Conservation (phyloP, 2,888 invertebrate genomes). For the Clepsis dumicolana region DNA sequence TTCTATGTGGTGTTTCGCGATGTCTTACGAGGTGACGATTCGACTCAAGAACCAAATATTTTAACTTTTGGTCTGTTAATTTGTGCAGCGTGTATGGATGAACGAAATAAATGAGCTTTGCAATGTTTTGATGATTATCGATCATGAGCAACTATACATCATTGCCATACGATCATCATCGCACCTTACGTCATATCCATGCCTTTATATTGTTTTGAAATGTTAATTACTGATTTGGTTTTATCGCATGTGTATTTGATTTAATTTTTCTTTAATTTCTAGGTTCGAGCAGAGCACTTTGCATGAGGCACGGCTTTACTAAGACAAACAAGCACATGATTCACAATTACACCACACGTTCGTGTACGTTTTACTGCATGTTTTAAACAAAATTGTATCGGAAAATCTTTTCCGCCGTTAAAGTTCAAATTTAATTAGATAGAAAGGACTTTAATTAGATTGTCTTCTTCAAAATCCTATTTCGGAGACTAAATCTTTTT, state of each 20-base stretch:
- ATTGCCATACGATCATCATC: slow-evolving; percentile 32
- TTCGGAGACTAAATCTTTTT: not conserved
- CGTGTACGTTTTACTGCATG: slow-evolving; percentile 71
- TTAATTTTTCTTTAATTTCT: slow-evolving; percentile 66
- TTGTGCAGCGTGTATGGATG: slow-evolving; percentile 23
- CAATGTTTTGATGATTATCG: slow-evolving; percentile 39
- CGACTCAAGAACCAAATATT: slow-evolving; percentile 30
- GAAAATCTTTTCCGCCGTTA: slow-evolving; percentile 9
- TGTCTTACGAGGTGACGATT: slow-evolving; percentile 55
- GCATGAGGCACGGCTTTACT: slow-evolving; percentile 79
- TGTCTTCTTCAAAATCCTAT: not conserved
- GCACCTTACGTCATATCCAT: slow-evolving; percentile 25
- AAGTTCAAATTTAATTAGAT: not conserved
- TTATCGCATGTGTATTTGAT: slow-evolving; percentile 62
- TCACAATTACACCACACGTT: slow-evolving; percentile 67
- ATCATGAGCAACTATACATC: slow-evolving; percentile 23
- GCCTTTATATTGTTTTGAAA: slow-evolving; percentile 18
- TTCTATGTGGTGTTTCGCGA: slow-evolving; percentile 58
- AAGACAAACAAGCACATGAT: slow-evolving; percentile 73
- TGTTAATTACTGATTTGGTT: slow-evolving; percentile 35
- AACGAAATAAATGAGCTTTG: slow-evolving; percentile 31
- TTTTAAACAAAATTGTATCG: slow-evolving; percentile 25
- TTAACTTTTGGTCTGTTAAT: slow-evolving; percentile 24
- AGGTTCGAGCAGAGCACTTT: slow-evolving; percentile 75
- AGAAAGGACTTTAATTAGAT: not conserved